Percentiles rank a stretch among this genome's conserved stretches.
Conservation (phyloP, 35 echinoderm and acorn worm species). For the Antedon bifida region DNA sequence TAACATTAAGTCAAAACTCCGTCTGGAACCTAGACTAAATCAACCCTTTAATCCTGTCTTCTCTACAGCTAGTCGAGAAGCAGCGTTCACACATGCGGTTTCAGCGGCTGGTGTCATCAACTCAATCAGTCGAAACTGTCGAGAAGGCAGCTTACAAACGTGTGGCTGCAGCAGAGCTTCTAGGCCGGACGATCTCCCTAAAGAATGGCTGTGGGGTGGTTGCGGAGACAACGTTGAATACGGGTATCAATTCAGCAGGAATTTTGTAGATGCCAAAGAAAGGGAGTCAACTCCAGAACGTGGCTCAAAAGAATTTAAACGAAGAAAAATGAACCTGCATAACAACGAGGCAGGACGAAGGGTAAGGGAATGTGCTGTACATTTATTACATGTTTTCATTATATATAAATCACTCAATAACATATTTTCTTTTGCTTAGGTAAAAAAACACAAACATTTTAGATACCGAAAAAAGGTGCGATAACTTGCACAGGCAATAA, state of each 20-base stretch:
- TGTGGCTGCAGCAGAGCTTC: constrained; percentile 64
- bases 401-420: not conserved
- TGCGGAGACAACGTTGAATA: constrained; percentile 98
- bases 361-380: no score
- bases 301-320: constrained; percentile 29
- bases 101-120: constrained; percentile 86
- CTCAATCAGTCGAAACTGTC: constrained; percentile 65
- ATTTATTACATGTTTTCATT: not conserved
- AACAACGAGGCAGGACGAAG: constrained; percentile 92
- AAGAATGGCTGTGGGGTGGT: constrained; percentile 92
- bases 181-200: constrained; percentile 54
- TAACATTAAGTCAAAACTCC: no score
- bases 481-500: no score
- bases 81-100: constrained; percentile 88
- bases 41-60: not conserved
- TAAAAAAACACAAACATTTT: no score
- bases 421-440: not conserved
- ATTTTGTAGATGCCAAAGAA: constrained; percentile 86
- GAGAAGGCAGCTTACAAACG: constrained; percentile 57
- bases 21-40: no score
- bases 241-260: constrained; percentile 63
- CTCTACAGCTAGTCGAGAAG: constrained; percentile 76
- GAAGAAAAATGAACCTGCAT: constrained; percentile 79
- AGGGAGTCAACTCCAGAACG: constrained; percentile 51
- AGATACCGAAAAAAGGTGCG: no score